These are phyloP conservation scores for Hirtodrosophila confusa DNA, from an alignment of 2,888 invertebrate species.

Conservation along the genomic window DNA sequence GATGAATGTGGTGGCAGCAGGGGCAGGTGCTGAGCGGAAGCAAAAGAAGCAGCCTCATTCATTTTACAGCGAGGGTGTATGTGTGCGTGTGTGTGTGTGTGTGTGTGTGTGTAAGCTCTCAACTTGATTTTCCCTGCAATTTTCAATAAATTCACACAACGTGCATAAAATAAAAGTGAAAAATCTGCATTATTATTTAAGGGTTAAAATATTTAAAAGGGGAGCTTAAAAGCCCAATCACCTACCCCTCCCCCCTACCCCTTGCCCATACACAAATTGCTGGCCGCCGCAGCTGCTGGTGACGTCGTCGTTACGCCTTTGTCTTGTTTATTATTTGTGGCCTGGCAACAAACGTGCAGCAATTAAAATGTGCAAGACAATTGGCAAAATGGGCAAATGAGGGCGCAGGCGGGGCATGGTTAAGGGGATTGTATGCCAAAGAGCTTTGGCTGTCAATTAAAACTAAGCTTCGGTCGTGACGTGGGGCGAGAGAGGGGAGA, in stretches of 20 bases:
- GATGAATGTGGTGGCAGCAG: constrained; percentile 22
- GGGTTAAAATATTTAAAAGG: constrained; percentile 60
- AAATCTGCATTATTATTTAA: constrained; percentile 65
- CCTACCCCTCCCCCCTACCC: background rate
- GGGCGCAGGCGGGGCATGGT: too few relatives aligned
- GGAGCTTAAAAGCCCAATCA: constrained; percentile 11
- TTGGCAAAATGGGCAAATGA: constrained; percentile 43
- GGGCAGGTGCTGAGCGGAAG: constrained; percentile 21
- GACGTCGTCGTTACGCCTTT: constrained; percentile 62
- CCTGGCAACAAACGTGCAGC: constrained; percentile 63
- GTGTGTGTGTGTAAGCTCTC: constrained; percentile 13
- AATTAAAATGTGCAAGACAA: constrained; percentile 77
- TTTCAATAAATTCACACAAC: constrained; percentile 62
- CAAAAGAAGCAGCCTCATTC: constrained; percentile 33
- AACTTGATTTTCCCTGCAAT: constrained; percentile 44
- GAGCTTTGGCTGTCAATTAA: constrained; percentile 60
- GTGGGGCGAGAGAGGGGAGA: background rate
- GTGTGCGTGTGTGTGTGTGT: constrained; percentile 1
- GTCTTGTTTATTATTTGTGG: constrained; percentile 75
- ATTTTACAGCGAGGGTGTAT: background rate
- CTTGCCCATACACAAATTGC: too few relatives aligned
- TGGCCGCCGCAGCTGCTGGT: constrained; percentile 12
- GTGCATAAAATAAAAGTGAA: constrained; percentile 52
- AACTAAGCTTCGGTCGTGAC: constrained; percentile 22
- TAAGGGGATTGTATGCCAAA: constrained; percentile 4